Evolutionary conservation across 2,888 invertebrate species (phyloP).

Genomic region (Spodoptera exigua): DNA sequence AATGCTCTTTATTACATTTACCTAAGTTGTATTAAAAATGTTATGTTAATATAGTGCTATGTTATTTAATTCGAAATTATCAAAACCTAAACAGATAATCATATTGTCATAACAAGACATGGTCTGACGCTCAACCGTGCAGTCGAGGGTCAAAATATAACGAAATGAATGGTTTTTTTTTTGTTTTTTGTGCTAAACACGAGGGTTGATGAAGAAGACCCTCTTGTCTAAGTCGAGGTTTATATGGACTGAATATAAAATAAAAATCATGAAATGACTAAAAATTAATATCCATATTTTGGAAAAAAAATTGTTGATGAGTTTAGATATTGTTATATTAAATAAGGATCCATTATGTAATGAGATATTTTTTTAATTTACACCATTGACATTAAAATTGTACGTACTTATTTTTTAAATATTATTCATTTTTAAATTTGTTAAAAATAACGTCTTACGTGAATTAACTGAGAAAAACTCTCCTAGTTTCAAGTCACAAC

Average conservation of each 20-base stretch:
- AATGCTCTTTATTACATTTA: no score
- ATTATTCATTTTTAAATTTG: no score
- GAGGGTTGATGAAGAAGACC: slow-evolving; percentile 41
- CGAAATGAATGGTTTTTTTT: slow-evolving; percentile 60
- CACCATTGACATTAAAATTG: no score
- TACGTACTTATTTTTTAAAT: no score
- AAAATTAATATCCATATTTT: no score
- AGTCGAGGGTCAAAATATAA: slow-evolving; percentile 63
- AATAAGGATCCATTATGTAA: no score
- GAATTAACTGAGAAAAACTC: no score
- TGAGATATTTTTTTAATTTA: no score
- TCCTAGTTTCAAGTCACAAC: no score
- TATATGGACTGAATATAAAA: slow-evolving; percentile 23
- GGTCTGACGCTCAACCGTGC: slow-evolving; percentile 64
- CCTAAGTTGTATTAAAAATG: neutral
- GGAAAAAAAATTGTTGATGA: neutral
- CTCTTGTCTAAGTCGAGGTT: slow-evolving; percentile 3
- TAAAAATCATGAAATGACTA: no score
- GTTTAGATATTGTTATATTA: no score
- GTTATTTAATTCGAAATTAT: slow-evolving; percentile 9
- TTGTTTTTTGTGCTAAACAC: slow-evolving; percentile 54
- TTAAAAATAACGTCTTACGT: no score
- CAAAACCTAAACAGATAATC: slow-evolving; percentile 34
- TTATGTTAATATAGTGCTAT: neutral
- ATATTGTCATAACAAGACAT: slow-evolving; percentile 47